These are phyloP conservation scores for Drosophila elegans DNA, from an alignment of 1,140 invertebrate genomes.

Conservation along the genomic window DNA sequence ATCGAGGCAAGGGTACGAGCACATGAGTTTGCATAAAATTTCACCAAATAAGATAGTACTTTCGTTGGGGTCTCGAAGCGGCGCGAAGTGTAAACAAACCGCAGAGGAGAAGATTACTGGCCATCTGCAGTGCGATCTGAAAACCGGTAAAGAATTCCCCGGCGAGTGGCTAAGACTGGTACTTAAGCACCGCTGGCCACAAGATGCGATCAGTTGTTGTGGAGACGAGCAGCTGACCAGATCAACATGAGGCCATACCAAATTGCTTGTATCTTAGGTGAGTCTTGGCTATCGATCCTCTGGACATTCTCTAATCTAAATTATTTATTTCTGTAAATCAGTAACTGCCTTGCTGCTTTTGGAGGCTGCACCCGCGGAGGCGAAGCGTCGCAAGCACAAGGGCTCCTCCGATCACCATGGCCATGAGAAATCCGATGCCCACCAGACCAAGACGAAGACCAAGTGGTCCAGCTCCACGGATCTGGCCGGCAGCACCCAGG, in stretches of 20 bases:
- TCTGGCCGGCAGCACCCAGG: slow-evolving; percentile 51
- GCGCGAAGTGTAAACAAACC: slow-evolving; percentile 35
- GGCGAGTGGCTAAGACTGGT: slow-evolving; percentile 24
- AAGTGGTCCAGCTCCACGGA: slow-evolving; percentile 78
- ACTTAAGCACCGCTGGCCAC: slow-evolving; percentile 60
- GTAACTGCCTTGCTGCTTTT: slow-evolving; percentile 60
- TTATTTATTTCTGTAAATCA: background rate
- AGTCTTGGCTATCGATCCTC: slow-evolving; percentile 12
- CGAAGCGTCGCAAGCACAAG: slow-evolving; percentile 69
- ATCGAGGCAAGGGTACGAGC: slow-evolving; percentile 44
- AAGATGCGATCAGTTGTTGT: slow-evolving; percentile 68
- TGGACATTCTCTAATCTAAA: background rate
- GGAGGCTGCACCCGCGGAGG: slow-evolving; percentile 40
- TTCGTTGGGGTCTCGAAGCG: slow-evolving; percentile 49
- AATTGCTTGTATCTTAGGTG: slow-evolving; percentile 51
- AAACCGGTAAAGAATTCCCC: slow-evolving; percentile 77
- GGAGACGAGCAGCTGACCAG: slow-evolving; percentile 56
- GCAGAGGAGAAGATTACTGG: slow-evolving; percentile 1
- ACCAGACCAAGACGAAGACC: slow-evolving; percentile 75
- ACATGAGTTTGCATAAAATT: slow-evolving; percentile 79
- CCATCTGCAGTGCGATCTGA: slow-evolving; percentile 30
- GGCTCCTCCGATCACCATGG: slow-evolving; percentile 52
- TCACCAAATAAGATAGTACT: slow-evolving; percentile 66
- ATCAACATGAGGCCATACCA: slow-evolving; percentile 61
- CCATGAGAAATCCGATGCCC: slow-evolving; percentile 16